Base-by-base conservation (phyloP, 1,140 invertebrate genomes). In the Zeugodacus cucurbitae region DNA sequence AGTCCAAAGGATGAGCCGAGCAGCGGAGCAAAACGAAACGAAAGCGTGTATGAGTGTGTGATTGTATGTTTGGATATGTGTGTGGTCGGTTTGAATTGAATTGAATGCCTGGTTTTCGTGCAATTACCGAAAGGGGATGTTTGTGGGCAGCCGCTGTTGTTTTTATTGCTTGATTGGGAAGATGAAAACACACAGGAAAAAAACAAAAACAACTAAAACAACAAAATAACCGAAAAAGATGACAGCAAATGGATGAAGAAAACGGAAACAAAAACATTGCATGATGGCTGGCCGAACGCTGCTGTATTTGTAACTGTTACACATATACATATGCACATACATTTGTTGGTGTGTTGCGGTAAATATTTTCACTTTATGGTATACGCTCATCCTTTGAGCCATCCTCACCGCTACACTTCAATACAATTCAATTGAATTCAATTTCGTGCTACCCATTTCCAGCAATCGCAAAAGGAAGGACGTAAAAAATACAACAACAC, bases 91-190 rank as follows among this genome's bases (percentile, higher is more conserved):
- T 82, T 48, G 74, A 82, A 82, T 82, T 82, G 74, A 82, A 82
- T 82, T 82, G 74, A 82, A 82, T 82, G 74, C 74, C 41, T 44
- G 74, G 74, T 37, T 48, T 82, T 82, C 41, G 74, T 54, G 74
- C 74, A 82, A 82, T 82, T 82, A 82, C 74, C 74, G 74, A 82
- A 82, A 48, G 74, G 74, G 74, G 74, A 48, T 82, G 74, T 82
- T 82, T 82, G 74, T 59, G 85, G 54, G 29, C 48, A 59, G 20
- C 57, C 34, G 54, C 85, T 86, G 85, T 86, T 86, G 85, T 86
- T 86, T 58, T 86, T 86, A 86, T 86, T 86, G 85, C 57, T 41
- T 86, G 85, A 86, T 86, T 86, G 85, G 44, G 34, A 86, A 48
- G 48, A 37, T 34, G 37, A 86, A 86, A 59, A 86, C n/a, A 62